Evolutionary conservation across 2,797 vertebrate species (phyloP).

Genomic region (Anas bahamensis): DNA sequence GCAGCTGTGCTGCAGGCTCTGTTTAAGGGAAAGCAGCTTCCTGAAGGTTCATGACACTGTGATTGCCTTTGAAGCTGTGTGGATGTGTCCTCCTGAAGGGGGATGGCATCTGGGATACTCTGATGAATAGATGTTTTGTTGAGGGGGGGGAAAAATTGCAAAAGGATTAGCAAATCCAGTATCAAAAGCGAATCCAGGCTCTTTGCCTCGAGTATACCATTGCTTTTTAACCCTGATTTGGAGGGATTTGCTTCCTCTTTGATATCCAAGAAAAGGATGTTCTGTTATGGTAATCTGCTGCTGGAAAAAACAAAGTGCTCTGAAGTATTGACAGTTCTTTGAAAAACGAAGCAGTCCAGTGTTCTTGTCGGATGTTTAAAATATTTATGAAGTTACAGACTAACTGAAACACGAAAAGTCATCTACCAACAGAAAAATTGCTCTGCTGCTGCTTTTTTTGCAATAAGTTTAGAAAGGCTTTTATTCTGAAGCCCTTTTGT

Average conservation of each 20-base stretch:
- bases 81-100: background rate
- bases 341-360: background rate
- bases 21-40: background rate
- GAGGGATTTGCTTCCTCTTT: background rate
- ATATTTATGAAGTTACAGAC: background rate
- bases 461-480: background rate
- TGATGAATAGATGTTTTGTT: background rate
- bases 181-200: background rate
- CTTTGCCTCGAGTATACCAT: background rate
- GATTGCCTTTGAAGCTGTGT: background rate
- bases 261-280: background rate
- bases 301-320: background rate
- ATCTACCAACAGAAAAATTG: background rate
- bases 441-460: background rate
- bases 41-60: too few species aligned
- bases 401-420: background rate
- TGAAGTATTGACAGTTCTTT: background rate
- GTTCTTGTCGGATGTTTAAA: background rate
- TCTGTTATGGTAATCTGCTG: background rate
- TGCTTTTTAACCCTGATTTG: background rate
- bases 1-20: background rate
- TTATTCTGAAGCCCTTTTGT: constrained; percentile 18
- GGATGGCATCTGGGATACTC: background rate
- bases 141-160: background rate
- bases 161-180: background rate